Conservation (phyloP, 2,797 vertebrate species). For the Microchirus variegatus region DNA sequence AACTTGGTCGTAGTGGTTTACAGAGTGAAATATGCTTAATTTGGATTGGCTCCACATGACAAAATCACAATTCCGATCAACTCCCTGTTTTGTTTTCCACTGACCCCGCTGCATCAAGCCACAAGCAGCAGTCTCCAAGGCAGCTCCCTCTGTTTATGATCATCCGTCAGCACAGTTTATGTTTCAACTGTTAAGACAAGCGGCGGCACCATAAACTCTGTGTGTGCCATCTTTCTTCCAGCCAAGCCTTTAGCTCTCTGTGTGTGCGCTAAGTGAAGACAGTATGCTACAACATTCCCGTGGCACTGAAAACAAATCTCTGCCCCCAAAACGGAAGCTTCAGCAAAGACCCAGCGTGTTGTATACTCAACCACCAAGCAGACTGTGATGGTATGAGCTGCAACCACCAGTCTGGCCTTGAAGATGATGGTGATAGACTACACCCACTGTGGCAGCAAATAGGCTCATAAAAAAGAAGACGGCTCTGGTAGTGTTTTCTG, state of each 20-base stretch:
- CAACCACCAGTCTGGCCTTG: constrained; percentile 4
- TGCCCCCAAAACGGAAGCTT: constrained; percentile 15
- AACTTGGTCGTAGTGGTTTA: not conserved
- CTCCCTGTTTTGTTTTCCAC: constrained; percentile 32
- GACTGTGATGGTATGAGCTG: constrained; percentile 26
- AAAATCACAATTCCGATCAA: not conserved
- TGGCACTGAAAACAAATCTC: constrained; percentile 1
- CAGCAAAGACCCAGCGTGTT: not conserved
- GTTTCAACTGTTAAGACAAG: constrained; percentile 33
- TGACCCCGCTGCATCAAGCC: constrained; percentile 3
- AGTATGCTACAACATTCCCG: not conserved
- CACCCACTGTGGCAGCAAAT: constrained; percentile 42
- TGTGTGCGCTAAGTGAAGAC: not conserved
- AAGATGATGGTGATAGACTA: constrained; percentile 29
- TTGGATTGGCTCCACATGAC: constrained; percentile 3
- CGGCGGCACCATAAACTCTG: constrained; percentile 14
- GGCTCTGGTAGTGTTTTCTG: constrained; percentile 47
- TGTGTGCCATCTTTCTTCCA: constrained; percentile 13
- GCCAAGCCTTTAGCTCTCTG: not conserved
- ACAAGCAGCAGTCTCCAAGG: constrained; percentile 6
- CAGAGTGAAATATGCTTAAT: not conserved
- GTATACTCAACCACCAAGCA: constrained; percentile 24
- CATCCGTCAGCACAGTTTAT: constrained; percentile 46
- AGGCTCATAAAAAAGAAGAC: constrained; percentile 27
- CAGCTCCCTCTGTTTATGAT: constrained; percentile 38